Conservation (phyloP, 2,888 invertebrate genomes). For the Watsonalla binaria region DNA sequence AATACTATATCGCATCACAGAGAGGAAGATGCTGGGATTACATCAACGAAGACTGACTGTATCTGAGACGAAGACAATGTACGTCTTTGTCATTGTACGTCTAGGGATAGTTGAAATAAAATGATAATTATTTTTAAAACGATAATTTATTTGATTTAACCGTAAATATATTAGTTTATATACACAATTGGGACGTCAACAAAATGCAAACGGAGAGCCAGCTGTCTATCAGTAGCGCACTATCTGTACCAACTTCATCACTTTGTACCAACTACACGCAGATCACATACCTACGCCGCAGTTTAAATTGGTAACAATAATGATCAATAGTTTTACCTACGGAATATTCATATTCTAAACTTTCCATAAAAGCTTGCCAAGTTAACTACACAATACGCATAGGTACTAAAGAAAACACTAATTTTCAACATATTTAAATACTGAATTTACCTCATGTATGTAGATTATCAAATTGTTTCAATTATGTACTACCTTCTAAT, state of each 20-base stretch:
- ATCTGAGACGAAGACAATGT: too few relatives aligned
- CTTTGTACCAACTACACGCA: background rate
- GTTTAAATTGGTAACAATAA: background rate
- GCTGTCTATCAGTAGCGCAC: conserved; percentile 31
- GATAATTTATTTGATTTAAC: conserved; percentile 76
- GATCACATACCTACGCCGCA: background rate
- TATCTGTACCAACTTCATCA: background rate
- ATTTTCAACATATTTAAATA: conserved; percentile 65
- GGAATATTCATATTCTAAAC: conserved; percentile 38
- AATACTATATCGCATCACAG: too few relatives aligned
- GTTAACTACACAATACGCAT: conserved; percentile 59
- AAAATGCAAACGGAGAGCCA: conserved; percentile 70
- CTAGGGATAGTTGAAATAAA: conserved; percentile 2
- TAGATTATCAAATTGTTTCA: conserved; percentile 57
- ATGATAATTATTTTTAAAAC: conserved; percentile 56
- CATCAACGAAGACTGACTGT: too few relatives aligned
- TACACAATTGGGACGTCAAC: conserved; percentile 71
- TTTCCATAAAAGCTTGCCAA: conserved; percentile 47
- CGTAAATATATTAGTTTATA: conserved; percentile 76
- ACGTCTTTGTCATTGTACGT: too few relatives aligned
- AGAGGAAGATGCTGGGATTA: too few relatives aligned
- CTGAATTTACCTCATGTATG: conserved; percentile 63
- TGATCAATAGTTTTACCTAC: background rate
- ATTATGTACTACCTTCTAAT: conserved; percentile 51
- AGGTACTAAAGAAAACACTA: conserved; percentile 60